A percentile compares a stretch with the other conserved stretches of the same genome.
Conservation (phyloP, 2,888 invertebrate genomes). For the Choristoneura rosaceana region DNA sequence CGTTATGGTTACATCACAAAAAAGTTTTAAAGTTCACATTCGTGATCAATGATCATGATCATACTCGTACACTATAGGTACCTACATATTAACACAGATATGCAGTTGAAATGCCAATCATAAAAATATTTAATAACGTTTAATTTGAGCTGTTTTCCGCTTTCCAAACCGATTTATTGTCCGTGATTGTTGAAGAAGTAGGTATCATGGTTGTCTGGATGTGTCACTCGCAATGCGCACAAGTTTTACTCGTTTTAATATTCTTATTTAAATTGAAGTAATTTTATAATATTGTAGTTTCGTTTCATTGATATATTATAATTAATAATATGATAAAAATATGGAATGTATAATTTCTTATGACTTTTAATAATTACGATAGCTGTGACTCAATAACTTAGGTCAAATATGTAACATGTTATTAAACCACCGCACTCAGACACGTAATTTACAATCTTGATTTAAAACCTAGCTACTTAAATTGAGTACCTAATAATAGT, state of each 20-base stretch:
- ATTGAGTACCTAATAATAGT: too few species aligned
- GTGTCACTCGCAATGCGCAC: background rate
- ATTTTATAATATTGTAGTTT: too few species aligned
- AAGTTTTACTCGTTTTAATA: background rate
- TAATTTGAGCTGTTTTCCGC: constrained; percentile 58
- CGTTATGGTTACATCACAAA: background rate
- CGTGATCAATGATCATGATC: background rate
- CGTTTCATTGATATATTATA: too few species aligned
- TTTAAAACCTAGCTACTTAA: too few species aligned
- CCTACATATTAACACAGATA: background rate
- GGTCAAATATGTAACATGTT: too few species aligned
- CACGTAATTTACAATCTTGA: too few species aligned
- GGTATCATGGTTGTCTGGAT: background rate
- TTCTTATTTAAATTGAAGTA: background rate
- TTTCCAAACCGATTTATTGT: constrained; percentile 77
- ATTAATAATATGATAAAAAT: too few species aligned
- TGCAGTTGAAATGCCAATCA: constrained; percentile 2
- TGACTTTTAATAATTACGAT: too few species aligned
- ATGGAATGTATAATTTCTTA: too few species aligned
- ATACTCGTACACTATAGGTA: background rate
- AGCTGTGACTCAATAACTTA: too few species aligned
- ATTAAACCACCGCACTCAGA: too few species aligned
- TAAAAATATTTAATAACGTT: constrained; percentile 7
- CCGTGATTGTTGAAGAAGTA: constrained; percentile 59
- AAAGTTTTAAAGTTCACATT: background rate